Evolutionary conservation across 2,113 vertebrate species (phyloP).

Genomic region (Gulo gulo): DNA sequence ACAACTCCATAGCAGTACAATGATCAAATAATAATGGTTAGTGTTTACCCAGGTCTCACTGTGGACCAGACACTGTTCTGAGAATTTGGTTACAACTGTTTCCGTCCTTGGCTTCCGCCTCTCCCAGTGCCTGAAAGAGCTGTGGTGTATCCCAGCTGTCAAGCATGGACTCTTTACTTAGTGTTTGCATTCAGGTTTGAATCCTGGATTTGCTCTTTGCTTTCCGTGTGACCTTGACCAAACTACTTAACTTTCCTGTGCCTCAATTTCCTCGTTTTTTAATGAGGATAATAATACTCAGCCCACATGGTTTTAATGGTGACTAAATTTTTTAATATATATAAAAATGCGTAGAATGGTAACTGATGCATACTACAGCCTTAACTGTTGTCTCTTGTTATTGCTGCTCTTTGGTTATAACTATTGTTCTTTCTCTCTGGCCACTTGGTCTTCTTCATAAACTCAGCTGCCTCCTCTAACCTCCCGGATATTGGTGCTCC

Average conservation of each 20-base stretch:
- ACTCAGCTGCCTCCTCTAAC: not conserved
- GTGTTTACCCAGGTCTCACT: not conserved
- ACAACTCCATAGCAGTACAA: not conserved
- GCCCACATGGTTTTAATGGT: not conserved
- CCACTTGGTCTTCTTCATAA: not conserved
- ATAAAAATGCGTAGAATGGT: not conserved
- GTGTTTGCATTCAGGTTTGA: not conserved
- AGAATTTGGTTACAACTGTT: not conserved
- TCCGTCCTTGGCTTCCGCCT: not conserved
- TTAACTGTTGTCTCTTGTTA: not conserved
- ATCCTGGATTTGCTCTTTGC: not conserved
- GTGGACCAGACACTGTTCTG: not conserved
- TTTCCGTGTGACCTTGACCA: not conserved
- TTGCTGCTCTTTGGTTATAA: not conserved
- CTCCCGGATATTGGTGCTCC: not conserved
- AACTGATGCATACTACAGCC: not conserved
- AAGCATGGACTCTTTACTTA: not conserved
- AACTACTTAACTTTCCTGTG: not conserved
- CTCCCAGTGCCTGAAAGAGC: not conserved
- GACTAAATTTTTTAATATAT: not conserved
- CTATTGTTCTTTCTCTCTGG: not conserved
- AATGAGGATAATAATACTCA: not conserved
- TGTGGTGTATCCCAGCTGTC: not conserved
- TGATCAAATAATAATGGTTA: not conserved
- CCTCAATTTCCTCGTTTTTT: slow-evolving; percentile 18